Evolutionary conservation across 2,797 vertebrate species (phyloP).

Genomic region (Gallinago solitaria): DNA sequence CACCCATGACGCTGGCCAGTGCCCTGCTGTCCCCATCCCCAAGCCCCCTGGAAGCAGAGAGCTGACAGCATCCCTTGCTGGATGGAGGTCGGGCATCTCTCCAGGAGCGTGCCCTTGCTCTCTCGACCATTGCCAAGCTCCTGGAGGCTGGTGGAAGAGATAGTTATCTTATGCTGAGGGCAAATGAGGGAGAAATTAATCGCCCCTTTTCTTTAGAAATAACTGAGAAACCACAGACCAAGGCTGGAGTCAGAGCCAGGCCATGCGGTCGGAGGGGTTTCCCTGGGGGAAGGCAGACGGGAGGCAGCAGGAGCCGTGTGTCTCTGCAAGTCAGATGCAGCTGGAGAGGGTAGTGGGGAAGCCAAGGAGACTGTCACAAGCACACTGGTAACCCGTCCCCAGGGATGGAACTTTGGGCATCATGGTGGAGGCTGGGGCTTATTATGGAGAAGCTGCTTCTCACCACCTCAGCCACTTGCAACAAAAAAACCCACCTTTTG

Average conservation of each 20-base stretch:
- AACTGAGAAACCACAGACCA: conserved; percentile 10
- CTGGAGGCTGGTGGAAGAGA: not conserved
- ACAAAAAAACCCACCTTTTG: fast-evolving
- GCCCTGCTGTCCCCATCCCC: not conserved
- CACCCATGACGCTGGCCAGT: not conserved
- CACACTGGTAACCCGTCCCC: not conserved
- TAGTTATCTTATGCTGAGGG: not conserved
- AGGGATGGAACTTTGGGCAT: not conserved
- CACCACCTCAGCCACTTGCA: not conserved
- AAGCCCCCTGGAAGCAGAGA: not conserved
- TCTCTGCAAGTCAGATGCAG: not conserved
- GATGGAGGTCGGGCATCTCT: not conserved
- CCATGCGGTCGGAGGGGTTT: not conserved
- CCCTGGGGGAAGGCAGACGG: not conserved
- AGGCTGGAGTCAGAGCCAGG: not conserved
- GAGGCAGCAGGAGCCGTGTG: not conserved
- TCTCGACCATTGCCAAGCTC: not conserved
- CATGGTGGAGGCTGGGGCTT: not conserved
- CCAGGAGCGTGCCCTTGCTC: not conserved
- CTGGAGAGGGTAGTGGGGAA: not conserved
- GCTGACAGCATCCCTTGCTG: not conserved
- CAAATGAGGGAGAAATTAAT: not conserved
- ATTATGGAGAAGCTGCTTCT: not conserved
- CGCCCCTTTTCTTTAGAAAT: not conserved
- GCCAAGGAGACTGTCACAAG: not conserved